These are phyloP conservation scores for Leptinotarsa peninsularis DNA, from an alignment of 2,888 invertebrate species.

Conservation along the genomic window DNA sequence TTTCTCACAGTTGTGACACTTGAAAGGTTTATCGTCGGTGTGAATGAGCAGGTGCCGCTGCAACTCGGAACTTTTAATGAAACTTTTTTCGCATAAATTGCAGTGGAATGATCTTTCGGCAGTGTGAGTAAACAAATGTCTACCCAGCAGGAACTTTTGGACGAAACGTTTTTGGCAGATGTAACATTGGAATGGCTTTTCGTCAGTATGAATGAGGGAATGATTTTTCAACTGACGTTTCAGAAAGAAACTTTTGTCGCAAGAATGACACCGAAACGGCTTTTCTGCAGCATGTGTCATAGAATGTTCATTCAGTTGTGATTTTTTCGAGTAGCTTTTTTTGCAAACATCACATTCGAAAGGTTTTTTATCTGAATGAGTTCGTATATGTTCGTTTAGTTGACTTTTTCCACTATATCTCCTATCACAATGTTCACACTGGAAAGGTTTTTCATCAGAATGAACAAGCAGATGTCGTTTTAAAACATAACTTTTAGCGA, in stretches of 20 bases:
- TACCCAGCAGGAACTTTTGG: not conserved
- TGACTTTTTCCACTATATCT: not conserved
- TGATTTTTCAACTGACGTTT: conserved; percentile 66
- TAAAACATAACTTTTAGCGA: conserved; percentile 48
- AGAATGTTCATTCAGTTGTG: not conserved
- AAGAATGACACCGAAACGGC: not conserved
- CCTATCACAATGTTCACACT: not conserved
- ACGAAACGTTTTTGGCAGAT: conserved; percentile 70
- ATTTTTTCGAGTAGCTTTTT: not conserved
- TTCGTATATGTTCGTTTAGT: not conserved
- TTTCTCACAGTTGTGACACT: not conserved
- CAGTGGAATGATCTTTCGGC: not conserved
- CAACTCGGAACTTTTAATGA: not conserved
- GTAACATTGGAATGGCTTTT: conserved; percentile 67
- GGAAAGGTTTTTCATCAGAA: not conserved
- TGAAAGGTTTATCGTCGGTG: not conserved
- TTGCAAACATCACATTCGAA: not conserved
- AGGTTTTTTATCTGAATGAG: not conserved
- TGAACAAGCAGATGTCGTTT: not conserved
- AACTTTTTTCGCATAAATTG: not conserved
- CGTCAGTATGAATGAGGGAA: conserved; percentile 67
- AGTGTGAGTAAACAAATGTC: not conserved
- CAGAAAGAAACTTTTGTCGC: not conserved
- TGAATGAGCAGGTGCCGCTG: not conserved
- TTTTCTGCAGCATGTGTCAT: not conserved